A percentile compares a stretch with the other conserved stretches of the same genome.
phyloP scores from a whole-genome alignment of 1,140 invertebrate genomes.

The Neodiprion fabricii region DNA sequence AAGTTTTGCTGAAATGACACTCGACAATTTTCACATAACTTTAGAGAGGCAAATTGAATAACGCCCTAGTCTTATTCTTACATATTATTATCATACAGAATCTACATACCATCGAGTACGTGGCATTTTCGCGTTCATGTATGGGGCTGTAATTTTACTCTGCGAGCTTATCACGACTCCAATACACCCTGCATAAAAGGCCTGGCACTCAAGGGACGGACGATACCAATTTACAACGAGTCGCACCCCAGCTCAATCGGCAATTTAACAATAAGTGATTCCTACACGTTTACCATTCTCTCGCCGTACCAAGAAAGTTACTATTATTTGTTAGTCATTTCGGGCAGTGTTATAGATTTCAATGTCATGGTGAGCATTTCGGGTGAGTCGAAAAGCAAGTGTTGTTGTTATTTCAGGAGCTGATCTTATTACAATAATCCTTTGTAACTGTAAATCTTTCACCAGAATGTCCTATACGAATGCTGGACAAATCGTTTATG shows the following conservation, averaged over 20 bases:
- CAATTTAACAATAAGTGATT: conserved; percentile 50
- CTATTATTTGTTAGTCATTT: conserved; percentile 64
- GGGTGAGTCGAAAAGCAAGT: conserved; percentile 44
- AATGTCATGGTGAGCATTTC: conserved; percentile 53
- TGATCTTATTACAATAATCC: neutral
- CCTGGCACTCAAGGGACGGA: conserved; percentile 52
- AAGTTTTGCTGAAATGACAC: too few relatives aligned
- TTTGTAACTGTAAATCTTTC: conserved; percentile 14
- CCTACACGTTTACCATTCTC: conserved; percentile 54
- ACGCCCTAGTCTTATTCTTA: conserved; percentile 6
- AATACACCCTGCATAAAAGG: conserved; percentile 53
- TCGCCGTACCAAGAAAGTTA: conserved; percentile 63
- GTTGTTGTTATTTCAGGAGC: neutral
- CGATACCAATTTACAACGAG: conserved; percentile 55
- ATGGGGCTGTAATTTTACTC: conserved; percentile 58
- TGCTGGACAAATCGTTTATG: conserved; percentile 41
- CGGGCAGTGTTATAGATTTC: conserved; percentile 57
- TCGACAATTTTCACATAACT: neutral
- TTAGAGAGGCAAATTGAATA: neutral
- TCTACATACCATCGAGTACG: conserved; percentile 62
- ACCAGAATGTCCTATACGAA: conserved; percentile 52
- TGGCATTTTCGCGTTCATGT: conserved; percentile 60
- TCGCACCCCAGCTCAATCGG: conserved; percentile 39
- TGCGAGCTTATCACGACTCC: conserved; percentile 35
- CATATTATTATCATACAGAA: conserved; percentile 43